Percentiles rank a stretch among this genome's conserved stretches.
Conservation (phyloP, 2,888 invertebrate genomes). For the Drosophila robusta region DNA sequence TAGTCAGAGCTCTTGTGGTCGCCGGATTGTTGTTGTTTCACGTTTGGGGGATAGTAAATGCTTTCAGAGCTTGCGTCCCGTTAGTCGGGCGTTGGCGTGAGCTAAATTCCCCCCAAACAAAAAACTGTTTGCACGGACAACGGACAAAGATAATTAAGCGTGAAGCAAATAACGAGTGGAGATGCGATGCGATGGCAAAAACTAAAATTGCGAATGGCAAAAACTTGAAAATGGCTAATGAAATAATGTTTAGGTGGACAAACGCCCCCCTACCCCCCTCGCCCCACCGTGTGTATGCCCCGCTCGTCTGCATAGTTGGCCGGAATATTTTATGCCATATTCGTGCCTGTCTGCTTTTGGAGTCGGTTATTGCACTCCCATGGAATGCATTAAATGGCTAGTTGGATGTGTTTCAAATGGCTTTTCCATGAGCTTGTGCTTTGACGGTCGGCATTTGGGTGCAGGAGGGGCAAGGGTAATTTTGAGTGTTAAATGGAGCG, state of each 20-base stretch:
- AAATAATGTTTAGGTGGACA: constrained; percentile 42
- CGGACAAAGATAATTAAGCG: constrained; percentile 54
- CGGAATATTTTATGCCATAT: constrained; percentile 18
- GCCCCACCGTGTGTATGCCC: too few relatives aligned
- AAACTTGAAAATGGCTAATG: constrained; percentile 46
- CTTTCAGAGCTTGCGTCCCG: constrained; percentile 1
- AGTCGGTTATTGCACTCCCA: constrained; percentile 29
- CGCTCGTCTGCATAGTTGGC: constrained; percentile 31
- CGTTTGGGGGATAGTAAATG: neutral
- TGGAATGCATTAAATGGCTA: constrained; percentile 14
- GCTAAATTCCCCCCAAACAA: constrained; percentile 16
- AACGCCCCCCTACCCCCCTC: neutral
- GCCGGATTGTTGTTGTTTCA: constrained; percentile 2
- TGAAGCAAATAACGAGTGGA: constrained; percentile 23
- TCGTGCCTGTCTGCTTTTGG: neutral
- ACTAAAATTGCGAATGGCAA: constrained; percentile 36
- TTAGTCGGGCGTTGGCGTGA: constrained; percentile 30
- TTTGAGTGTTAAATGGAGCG: constrained; percentile 42
- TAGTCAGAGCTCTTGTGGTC: constrained; percentile 6
- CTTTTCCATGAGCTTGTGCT: constrained; percentile 18
- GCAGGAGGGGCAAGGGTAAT: neutral
- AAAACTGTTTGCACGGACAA: constrained; percentile 15
- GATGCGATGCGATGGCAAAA: constrained; percentile 26
- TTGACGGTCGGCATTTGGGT: neutral
- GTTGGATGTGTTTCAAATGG: constrained; percentile 22